Percentiles rank a stretch among this genome's conserved stretches.
These are phyloP conservation scores for Brienomyrus brachyistius DNA, from an alignment of 2,113 vertebrate genomes.

Conservation along the genomic window DNA sequence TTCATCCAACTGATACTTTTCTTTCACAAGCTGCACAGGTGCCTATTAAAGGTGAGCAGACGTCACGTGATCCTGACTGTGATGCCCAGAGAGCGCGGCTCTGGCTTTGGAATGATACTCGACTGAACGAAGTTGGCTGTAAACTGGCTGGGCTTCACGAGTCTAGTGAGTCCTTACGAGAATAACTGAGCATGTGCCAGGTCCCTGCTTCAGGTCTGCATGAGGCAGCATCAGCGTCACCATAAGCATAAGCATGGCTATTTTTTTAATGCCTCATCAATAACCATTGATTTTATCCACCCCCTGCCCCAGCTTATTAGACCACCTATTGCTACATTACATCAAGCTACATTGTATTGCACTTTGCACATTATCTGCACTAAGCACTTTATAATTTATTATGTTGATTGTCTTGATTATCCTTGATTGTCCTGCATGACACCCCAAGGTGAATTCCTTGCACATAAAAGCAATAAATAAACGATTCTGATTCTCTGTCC, in stretches of 20 bases:
- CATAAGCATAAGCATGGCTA: background rate
- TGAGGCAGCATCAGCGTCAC: background rate
- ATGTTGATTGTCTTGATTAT: background rate
- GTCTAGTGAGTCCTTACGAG: background rate
- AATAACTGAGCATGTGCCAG: background rate
- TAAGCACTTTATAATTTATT: background rate
- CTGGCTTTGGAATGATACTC: background rate
- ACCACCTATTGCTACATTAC: background rate
- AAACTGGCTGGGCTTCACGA: background rate
- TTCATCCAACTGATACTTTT: background rate
- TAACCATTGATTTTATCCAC: background rate
- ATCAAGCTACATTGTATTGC: background rate
- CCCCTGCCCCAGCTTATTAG: background rate
- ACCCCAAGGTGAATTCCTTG: background rate
- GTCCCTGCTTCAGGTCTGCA: background rate
- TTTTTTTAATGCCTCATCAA: background rate
- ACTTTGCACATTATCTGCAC: background rate
- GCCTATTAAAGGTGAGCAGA: background rate
- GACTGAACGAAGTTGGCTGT: background rate
- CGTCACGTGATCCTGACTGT: background rate
- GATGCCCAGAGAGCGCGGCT: background rate
- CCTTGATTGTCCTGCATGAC: background rate
- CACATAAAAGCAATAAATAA: background rate
- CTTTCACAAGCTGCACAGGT: background rate
- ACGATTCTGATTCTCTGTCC: slow-evolving; percentile 42